Evolutionary conservation across 2,113 vertebrate genomes (phyloP).

Genomic region (Talpa occidentalis): DNA sequence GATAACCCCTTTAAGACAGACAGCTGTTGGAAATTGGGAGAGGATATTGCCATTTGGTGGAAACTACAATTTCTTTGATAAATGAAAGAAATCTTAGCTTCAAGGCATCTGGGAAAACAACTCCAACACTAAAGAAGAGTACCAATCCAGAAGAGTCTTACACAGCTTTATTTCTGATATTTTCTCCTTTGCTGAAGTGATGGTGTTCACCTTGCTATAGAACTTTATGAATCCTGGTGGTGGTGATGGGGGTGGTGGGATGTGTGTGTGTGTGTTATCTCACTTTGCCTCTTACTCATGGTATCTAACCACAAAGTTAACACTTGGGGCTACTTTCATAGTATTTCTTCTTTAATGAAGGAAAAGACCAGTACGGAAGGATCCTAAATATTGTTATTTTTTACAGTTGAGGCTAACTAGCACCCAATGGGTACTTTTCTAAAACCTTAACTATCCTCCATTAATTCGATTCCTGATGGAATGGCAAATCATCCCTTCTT

Average conservation of each 20-base stretch:
- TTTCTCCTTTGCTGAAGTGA: neutral
- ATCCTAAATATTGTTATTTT: neutral
- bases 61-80: slow-evolving; percentile 67
- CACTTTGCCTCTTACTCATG: slow-evolving; percentile 29
- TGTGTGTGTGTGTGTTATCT: neutral
- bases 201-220: slow-evolving; percentile 30
- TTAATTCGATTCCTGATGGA: neutral
- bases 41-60: neutral
- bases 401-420: neutral
- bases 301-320: slow-evolving; percentile 63
- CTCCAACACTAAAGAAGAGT: slow-evolving; percentile 56
- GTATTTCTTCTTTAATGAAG: neutral
- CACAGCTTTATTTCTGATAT: slow-evolving; percentile 74
- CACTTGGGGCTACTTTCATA: neutral
- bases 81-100: slow-evolving; percentile 56
- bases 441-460: neutral
- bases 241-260: neutral
- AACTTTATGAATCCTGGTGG: neutral
- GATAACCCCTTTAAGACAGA: slow-evolving; percentile 60
- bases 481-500: neutral
- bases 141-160: slow-evolving; percentile 39
- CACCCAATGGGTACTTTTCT: neutral
- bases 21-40: slow-evolving; percentile 71
- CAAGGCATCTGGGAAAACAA: slow-evolving; percentile 52
- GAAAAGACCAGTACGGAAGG: neutral